These are phyloP conservation scores for Drosophila elegans DNA, from an alignment of 1,140 invertebrate genomes.

Conservation along the genomic window DNA sequence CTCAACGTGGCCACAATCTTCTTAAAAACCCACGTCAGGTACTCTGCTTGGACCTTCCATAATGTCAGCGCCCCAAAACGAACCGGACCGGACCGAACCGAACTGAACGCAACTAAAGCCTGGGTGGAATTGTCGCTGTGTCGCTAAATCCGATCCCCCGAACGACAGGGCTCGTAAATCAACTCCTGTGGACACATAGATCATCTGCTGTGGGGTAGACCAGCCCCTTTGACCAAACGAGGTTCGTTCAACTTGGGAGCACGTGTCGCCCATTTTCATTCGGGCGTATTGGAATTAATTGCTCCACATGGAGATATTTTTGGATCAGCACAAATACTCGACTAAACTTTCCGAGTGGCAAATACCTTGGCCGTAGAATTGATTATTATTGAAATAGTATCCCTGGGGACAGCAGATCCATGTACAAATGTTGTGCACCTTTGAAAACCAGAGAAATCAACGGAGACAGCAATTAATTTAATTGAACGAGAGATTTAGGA, in stretches of 20 bases:
- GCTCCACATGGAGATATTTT: constrained; percentile 24
- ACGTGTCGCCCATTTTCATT: constrained; percentile 19
- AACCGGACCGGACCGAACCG: constrained; percentile 9
- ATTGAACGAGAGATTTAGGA: constrained; percentile 70
- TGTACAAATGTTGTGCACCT: constrained; percentile 25
- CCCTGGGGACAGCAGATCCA: constrained; percentile 6
- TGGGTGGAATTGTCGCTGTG: neutral
- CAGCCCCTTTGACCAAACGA: neutral
- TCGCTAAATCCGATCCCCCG: neutral
- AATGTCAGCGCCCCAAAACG: neutral
- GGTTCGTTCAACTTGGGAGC: constrained; percentile 34
- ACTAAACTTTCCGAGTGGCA: constrained; percentile 21
- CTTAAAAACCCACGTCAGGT: constrained; percentile 21
- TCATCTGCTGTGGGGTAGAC: constrained; percentile 4
- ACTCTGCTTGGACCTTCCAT: constrained; percentile 13
- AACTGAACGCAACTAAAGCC: neutral
- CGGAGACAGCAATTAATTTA: constrained; percentile 67
- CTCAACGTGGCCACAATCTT: constrained; percentile 10
- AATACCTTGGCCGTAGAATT: constrained; percentile 39
- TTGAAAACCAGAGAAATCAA: constrained; percentile 47
- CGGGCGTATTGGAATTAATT: constrained; percentile 15
- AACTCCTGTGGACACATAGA: constrained; percentile 33
- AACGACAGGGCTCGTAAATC: constrained; percentile 26
- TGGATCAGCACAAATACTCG: constrained; percentile 1
- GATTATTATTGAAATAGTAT: constrained; percentile 39